Percentiles rank a stretch among this genome's conserved stretches.
phyloP scores from a whole-genome alignment of 2,888 invertebrate genomes.

The Pammene aurita region DNA sequence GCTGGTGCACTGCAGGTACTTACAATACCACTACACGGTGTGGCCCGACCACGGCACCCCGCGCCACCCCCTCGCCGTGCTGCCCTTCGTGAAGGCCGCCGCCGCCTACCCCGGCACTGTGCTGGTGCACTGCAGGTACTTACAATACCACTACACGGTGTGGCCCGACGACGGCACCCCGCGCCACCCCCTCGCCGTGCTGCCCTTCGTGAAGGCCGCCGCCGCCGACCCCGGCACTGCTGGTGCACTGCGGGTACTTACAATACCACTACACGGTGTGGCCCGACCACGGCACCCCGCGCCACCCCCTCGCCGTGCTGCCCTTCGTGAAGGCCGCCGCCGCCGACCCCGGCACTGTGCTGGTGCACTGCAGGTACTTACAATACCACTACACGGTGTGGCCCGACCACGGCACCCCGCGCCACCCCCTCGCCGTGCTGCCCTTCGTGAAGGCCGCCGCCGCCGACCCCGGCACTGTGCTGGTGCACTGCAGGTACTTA shows the following conservation, averaged over 20 bases:
- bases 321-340: slow-evolving; percentile 96
- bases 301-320: slow-evolving; percentile 96
- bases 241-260: slow-evolving; percentile 99
- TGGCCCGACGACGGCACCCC: slow-evolving; percentile 99
- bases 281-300: slow-evolving; percentile 98
- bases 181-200: slow-evolving; percentile 95
- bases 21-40: slow-evolving; percentile 99
- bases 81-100: slow-evolving; percentile 96
- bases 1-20: slow-evolving; percentile 98
- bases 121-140: slow-evolving; percentile 98
- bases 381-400: slow-evolving; percentile 99
- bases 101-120: slow-evolving; percentile 94
- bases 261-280: slow-evolving; percentile 99
- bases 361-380: slow-evolving; percentile 99
- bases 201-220: slow-evolving; percentile 96
- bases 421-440: slow-evolving; percentile 96
- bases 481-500: slow-evolving; percentile 99
- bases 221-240: slow-evolving; percentile 93
- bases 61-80: slow-evolving; percentile 95
- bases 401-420: slow-evolving; percentile 98
- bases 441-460: slow-evolving; percentile 96
- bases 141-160: slow-evolving; percentile 99
- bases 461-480: slow-evolving; percentile 93
- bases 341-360: slow-evolving; percentile 93
- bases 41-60: slow-evolving; percentile 99